These are phyloP conservation scores for Ichneumoninae sp. DNA, from an alignment of 2,888 invertebrate species.

Conservation along the genomic window DNA sequence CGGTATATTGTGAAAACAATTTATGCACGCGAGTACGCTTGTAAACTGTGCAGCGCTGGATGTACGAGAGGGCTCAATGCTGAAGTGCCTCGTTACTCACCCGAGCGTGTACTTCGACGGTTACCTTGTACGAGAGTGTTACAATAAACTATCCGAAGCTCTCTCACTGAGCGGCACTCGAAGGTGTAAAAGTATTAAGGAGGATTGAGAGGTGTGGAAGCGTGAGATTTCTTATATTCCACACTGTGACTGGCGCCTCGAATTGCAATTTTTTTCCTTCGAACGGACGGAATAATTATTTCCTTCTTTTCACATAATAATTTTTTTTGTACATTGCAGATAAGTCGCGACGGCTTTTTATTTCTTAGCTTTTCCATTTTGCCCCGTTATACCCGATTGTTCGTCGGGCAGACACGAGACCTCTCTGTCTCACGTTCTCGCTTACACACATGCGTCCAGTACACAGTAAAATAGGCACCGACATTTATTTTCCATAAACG, in stretches of 20 bases:
- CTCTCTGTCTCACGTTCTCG: neutral
- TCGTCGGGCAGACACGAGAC: neutral
- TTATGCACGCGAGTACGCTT: slow-evolving; percentile 31
- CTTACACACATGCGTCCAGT: neutral
- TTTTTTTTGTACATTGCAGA: neutral
- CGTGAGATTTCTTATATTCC: neutral
- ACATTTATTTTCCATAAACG: too few species aligned
- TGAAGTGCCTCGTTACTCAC: slow-evolving; percentile 61
- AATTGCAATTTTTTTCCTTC: slow-evolving; percentile 13
- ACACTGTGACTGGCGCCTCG: neutral
- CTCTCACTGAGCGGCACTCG: slow-evolving; percentile 27
- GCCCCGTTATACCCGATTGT: neutral
- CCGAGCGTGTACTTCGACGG: slow-evolving; percentile 39
- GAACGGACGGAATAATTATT: neutral
- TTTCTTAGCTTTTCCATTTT: neutral
- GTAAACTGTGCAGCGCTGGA: slow-evolving; percentile 37
- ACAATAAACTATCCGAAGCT: slow-evolving; percentile 52
- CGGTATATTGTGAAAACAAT: slow-evolving; percentile 23
- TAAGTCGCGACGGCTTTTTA: neutral
- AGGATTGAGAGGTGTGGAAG: neutral
- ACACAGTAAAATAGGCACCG: too few species aligned
- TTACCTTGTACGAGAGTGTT: slow-evolving; percentile 39
- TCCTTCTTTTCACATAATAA: neutral
- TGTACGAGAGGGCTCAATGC: slow-evolving; percentile 49
- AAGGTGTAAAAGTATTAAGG: slow-evolving; percentile 14